A percentile compares a stretch with the other conserved stretches of the same genome.
Conservation (phyloP, 2,113 vertebrate species). For the Pipa parva region DNA sequence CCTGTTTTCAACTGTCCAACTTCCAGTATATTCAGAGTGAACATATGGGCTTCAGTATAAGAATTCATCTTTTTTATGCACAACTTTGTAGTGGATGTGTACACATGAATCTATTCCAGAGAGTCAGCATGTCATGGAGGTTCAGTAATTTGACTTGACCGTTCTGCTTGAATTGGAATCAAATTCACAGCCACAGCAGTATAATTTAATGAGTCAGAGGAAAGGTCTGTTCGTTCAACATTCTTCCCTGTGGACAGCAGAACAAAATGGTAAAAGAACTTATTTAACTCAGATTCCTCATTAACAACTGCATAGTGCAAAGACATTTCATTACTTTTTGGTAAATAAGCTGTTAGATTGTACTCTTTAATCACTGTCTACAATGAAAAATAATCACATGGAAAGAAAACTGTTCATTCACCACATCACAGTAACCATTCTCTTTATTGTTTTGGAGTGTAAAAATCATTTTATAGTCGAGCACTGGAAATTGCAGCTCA, state of each 20-base stretch:
- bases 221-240: constrained; percentile 36
- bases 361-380: constrained; percentile 1
- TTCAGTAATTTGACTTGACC: constrained; percentile 40
- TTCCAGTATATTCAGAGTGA: not conserved
- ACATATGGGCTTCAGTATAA: not conserved
- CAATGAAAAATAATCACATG: no score
- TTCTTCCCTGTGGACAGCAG: constrained; percentile 33
- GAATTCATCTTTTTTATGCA: constrained; percentile 8
- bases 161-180: constrained; percentile 40
- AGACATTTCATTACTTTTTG: constrained; percentile 14
- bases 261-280: constrained; percentile 25
- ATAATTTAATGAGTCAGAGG: constrained; percentile 40
- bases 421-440: no score
- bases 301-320: constrained; percentile 24
- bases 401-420: no score
- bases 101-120: constrained; percentile 30
- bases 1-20: no score
- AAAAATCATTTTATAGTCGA: no score
- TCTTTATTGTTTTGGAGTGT: no score
- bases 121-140: constrained; percentile 36
- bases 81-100: constrained; percentile 17
- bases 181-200: constrained; percentile 38
- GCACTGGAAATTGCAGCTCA: no score
- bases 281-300: constrained; percentile 23
- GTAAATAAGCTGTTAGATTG: not conserved